Conservation (phyloP, 2,113 vertebrate species). For the Vimba vimba region DNA sequence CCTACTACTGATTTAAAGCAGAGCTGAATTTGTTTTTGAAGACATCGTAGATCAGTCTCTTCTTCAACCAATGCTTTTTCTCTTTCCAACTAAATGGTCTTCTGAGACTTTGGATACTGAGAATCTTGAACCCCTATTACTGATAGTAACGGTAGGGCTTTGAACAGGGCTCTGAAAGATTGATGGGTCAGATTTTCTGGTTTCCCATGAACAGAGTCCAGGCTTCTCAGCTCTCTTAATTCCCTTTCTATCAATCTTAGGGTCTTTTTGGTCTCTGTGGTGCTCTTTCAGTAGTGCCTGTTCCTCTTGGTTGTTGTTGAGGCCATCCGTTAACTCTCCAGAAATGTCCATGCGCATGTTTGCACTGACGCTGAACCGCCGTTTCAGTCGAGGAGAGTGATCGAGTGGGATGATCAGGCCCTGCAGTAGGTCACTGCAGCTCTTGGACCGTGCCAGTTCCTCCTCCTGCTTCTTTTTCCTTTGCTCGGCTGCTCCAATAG, state of each 20-base stretch:
- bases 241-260: constrained; percentile 67
- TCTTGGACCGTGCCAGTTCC: constrained; percentile 76
- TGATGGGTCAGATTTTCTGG: neutral
- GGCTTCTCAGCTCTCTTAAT: neutral
- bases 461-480: constrained; percentile 72
- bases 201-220: neutral
- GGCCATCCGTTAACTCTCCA: constrained; percentile 70
- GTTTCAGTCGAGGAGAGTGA: constrained; percentile 68
- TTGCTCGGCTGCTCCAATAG: constrained; percentile 80
- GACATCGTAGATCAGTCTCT: neutral
- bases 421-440: constrained; percentile 74
- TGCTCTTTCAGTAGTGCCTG: constrained; percentile 53
- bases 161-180: neutral
- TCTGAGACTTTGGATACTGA: constrained; percentile 52
- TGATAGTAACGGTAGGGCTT: constrained; percentile 17
- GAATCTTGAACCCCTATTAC: constrained; percentile 41
- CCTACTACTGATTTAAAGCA: neutral
- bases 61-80: constrained; percentile 27
- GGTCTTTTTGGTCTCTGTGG: constrained; percentile 52
- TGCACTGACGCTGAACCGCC: constrained; percentile 72
- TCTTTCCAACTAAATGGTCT: constrained; percentile 2
- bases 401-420: constrained; percentile 67
- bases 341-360: constrained; percentile 75
- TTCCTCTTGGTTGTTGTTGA: constrained; percentile 59
- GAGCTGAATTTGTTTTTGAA: neutral